Base-by-base conservation (phyloP, 1,140 invertebrate species). In the Octopus bimaculoides region DNA sequence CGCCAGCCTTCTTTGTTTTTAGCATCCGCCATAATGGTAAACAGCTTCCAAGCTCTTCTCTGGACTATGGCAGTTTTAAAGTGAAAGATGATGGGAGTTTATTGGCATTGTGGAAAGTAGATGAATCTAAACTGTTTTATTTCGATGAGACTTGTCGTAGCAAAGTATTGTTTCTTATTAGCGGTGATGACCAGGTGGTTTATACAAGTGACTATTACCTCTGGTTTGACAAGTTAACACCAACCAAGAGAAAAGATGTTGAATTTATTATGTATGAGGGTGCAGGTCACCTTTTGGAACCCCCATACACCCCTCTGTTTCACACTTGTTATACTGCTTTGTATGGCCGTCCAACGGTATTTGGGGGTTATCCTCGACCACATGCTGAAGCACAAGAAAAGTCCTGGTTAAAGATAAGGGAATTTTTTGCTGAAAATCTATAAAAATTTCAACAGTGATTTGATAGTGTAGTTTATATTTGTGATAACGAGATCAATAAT, bases 251-350 rank as follows among this genome's bases (percentile, higher is more conserved):
- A n/a, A n/a, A n/a, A n/a, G n/a, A n/a, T n/a, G n/a, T n/a, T n/a
- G n/a, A n/a, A n/a, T n/a, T n/a, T n/a, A n/a, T n/a, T 41, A 41
- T 41, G 17, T 87, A 86, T 75, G 81, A 81, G 54, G 81, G 78
- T 8, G 83, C 84, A 7, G 86, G 86, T 1, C 86, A 87, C 78
- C 61, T 85, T 20, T 78, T 87, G 78, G 85, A 87, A 66, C 85
- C 86, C 41, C 84, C 85, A 1, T 86, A 84, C 78, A 75, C 81
- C 8, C 86, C 86, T 4, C 54, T 83, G 20, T 81, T 77, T 54
- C 66, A 77, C 10, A n/a, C 78, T 77, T 56, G 76, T 77, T 77
- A 79, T 77, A 54, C 10, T 78, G 12, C 12, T 79, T 14, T 54
- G 80, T 83, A 74, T 75, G 78, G 66, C 5, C 54, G 73, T 9